Base-by-base conservation (phyloP, 2,888 invertebrate species). In the Andrena bucephala region DNA sequence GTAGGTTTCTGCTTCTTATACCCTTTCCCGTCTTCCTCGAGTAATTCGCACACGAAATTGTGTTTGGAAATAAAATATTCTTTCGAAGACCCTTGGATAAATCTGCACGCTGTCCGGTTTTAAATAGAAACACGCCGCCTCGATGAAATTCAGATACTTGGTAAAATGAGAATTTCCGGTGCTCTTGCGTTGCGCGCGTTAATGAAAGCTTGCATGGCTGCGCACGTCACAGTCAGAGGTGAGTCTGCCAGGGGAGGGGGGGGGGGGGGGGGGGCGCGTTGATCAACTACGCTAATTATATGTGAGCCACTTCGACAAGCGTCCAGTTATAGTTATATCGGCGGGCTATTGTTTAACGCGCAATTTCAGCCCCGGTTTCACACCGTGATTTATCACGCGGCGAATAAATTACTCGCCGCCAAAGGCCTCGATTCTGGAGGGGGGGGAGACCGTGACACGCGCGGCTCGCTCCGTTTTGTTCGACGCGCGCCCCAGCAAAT, bases 391-490 rank as follows among this genome's bases (percentile, higher is more conserved):
- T 90, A 90, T 90, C 88, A 87, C 80, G 59, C 84, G 80, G 76
- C 42, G 84, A 90, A 91, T 90, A 91, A 91, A 91, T 90, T 89
- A 89, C 84, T 90, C 84, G 82, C 69, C 83, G 81, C 72, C 71
- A 74, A 85, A 87, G 81, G 85, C 75, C 77, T 80, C 72, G 81
- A 80, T 77, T 80, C 76, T 10, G 57, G 81, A 4, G 57, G 81
- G 2, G 13, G 4, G 42, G 1, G 13, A 1, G 42, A 16, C 79
- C 76, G 72, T 84, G 82, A 80, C 76, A 57, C 84, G 77, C 65
- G 31, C 48, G 71, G 52, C 69, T 13, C 69, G 52, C 67, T 27
- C 24, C 82, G 80, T 86, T 87, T 85, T 78, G 86, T 85, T 83
- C 81, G 50, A 7, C 48, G 80, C 76, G 42, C 57, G 73, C 57